phyloP scores from a whole-genome alignment of 2,888 invertebrate species.

The Drosophila pegasa region DNA sequence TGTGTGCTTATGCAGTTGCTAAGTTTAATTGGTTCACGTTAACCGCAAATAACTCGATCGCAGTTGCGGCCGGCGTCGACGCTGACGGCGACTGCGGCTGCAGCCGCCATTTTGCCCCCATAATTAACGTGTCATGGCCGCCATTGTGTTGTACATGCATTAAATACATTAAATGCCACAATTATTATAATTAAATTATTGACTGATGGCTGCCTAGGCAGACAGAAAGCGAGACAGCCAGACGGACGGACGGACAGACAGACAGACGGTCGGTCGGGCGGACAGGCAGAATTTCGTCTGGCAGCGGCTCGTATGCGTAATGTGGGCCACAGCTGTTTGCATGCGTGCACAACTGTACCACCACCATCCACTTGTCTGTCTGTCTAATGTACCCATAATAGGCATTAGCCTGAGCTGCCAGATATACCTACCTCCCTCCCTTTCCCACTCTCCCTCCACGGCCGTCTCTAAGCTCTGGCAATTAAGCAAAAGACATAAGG shows the following conservation, averaged over 20 bases:
- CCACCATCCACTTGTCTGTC: slow-evolving; percentile 29
- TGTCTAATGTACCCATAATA: slow-evolving; percentile 44
- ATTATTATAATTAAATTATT: slow-evolving; percentile 84
- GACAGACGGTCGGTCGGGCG: not conserved
- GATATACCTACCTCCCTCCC: not conserved
- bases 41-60: slow-evolving; percentile 65
- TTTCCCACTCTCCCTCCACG: not conserved
- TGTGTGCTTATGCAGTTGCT: slow-evolving; percentile 30
- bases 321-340: slow-evolving; percentile 9
- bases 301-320: slow-evolving; percentile 44
- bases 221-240: not conserved
- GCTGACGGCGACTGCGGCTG: slow-evolving; percentile 16
- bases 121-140: slow-evolving; percentile 81
- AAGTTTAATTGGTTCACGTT: slow-evolving; percentile 59
- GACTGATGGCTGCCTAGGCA: slow-evolving; percentile 50
- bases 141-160: slow-evolving; percentile 75
- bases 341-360: slow-evolving; percentile 65
- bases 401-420: slow-evolving; percentile 30
- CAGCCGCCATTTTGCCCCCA: slow-evolving; percentile 66
- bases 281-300: slow-evolving; percentile 1
- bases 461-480: slow-evolving; percentile 53
- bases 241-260: not conserved
- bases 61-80: slow-evolving; percentile 4
- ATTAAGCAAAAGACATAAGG: slow-evolving; percentile 47
- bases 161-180: slow-evolving; percentile 84